Base-by-base conservation (phyloP, 2,113 vertebrate species). In the Eclectus roratus region DNA sequence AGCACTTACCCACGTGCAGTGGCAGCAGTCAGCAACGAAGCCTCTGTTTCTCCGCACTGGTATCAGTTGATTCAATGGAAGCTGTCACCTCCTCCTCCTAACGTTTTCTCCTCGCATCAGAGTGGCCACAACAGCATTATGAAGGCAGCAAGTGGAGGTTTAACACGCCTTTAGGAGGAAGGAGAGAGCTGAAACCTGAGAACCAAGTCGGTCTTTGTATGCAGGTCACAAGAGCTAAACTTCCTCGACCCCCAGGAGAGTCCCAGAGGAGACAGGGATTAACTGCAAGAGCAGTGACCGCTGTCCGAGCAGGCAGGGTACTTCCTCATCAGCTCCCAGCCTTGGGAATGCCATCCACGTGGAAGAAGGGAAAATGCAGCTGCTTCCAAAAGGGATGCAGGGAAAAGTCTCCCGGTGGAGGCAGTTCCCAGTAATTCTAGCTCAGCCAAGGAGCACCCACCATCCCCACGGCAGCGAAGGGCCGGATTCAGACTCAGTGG, bases 1-100 rank as follows among this genome's bases (percentile, higher is more conserved):
- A 84, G 65, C 84, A 92, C 95, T 96, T 44, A 97, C 95, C 95
- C 56, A 17, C 69, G 3, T 31, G 88, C n/a, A 13, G 37, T 2
- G 64, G 90, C 46, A 85, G 56, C 50, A 37, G 50, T 9, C 88
- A 64, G 60, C 72, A 43, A 17, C 31, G 33, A 58, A 88, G 43
- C 33, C 39, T 81, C 77, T 52, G 49, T 6, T 81, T 64, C 78
- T 29, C 35, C 39, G 83, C 29, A 1, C 72, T 43, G 47, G 1
- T 2, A 21, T 7, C 71, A 70, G 19, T 37, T 88, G 68, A 35
- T 72, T 35, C 37, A 37, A 41, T 4, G 88, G 63, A 83, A 52
- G 64, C 17, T 53, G 64, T 37, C 82, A 15, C 60, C 31, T 53
- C 61, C 55, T 55, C 23, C 53, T 92, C 91, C 50, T 73, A 1